Evolutionary conservation across 2,888 invertebrate species (phyloP).

Genomic region (Leucophenga montana): DNA sequence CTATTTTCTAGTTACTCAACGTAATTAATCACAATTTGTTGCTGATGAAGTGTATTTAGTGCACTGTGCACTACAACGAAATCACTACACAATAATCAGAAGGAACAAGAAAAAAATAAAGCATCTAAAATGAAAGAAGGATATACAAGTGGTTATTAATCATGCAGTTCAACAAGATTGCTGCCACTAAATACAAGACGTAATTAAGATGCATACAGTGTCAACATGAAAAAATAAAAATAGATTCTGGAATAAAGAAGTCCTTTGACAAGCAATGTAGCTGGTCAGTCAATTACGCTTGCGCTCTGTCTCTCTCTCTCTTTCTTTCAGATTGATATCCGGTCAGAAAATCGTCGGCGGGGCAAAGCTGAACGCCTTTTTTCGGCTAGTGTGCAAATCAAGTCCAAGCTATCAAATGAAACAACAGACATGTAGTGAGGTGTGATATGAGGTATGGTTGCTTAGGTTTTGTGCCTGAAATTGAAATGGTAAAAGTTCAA

Average conservation of each 20-base stretch:
- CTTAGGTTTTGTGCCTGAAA: conserved; percentile 5
- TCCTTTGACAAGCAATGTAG: conserved; percentile 2
- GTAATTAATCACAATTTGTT: conserved; percentile 55
- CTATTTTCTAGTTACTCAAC: conserved; percentile 48
- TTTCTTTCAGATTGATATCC: no score
- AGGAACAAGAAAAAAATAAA: not conserved
- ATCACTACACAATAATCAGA: not conserved
- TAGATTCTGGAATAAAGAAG: not conserved
- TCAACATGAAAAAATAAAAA: not conserved
- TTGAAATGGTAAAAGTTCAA: conserved; percentile 31
- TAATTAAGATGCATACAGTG: conserved; percentile 32
- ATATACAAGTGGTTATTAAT: conserved; percentile 31
- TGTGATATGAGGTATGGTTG: not conserved
- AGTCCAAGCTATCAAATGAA: not conserved
- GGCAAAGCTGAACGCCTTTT: no score
- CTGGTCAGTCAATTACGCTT: conserved; percentile 23
- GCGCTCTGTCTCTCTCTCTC: not conserved
- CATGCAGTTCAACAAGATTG: conserved; percentile 20
- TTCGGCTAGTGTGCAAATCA: not conserved
- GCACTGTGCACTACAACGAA: conserved; percentile 1
- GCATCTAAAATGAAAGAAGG: not conserved
- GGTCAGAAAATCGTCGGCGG: no score
- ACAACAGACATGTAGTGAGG: no score
- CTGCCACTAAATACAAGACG: conserved; percentile 21
- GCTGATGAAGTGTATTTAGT: conserved; percentile 33